Conservation (phyloP, 2,888 invertebrate genomes). For the Euproctis similis region DNA sequence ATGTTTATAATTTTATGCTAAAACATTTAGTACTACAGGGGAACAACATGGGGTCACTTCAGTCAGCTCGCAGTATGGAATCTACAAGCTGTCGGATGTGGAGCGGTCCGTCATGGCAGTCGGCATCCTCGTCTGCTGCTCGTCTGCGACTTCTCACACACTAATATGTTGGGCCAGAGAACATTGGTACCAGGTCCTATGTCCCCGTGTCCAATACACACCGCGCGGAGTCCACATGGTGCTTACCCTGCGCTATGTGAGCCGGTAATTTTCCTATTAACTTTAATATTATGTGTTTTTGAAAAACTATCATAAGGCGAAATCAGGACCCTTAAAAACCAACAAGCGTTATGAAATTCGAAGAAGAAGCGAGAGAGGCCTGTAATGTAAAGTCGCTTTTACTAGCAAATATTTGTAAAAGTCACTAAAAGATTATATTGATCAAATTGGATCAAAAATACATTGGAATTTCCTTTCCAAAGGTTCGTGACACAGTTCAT, state of each 20-base stretch:
- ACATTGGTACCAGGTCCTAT: constrained; percentile 43
- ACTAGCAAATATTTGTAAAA: too few relatives aligned
- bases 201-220: constrained; percentile 44
- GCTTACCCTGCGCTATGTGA: constrained; percentile 49
- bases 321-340: too few relatives aligned
- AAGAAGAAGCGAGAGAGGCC: too few relatives aligned
- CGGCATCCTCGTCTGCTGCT: constrained; percentile 41
- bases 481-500: constrained; percentile 1
- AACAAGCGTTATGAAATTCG: too few relatives aligned
- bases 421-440: too few relatives aligned
- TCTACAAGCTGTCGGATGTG: constrained; percentile 58
- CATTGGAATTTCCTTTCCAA: too few relatives aligned
- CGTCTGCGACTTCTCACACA: constrained; percentile 68
- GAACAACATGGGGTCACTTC: constrained; percentile 63
- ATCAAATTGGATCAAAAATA: not conserved
- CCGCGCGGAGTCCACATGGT: constrained; percentile 30
- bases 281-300: too few relatives aligned
- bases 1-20: too few relatives aligned
- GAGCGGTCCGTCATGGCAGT: constrained; percentile 48
- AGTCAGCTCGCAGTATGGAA: constrained; percentile 62
- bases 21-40: constrained; percentile 27
- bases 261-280: constrained; percentile 35
- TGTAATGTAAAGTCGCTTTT: too few relatives aligned
- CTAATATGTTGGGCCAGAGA: constrained; percentile 63
- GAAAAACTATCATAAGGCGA: too few relatives aligned